phyloP scores from a whole-genome alignment of 2,888 invertebrate species.

The Cataglyphis rosenhaueri region DNA sequence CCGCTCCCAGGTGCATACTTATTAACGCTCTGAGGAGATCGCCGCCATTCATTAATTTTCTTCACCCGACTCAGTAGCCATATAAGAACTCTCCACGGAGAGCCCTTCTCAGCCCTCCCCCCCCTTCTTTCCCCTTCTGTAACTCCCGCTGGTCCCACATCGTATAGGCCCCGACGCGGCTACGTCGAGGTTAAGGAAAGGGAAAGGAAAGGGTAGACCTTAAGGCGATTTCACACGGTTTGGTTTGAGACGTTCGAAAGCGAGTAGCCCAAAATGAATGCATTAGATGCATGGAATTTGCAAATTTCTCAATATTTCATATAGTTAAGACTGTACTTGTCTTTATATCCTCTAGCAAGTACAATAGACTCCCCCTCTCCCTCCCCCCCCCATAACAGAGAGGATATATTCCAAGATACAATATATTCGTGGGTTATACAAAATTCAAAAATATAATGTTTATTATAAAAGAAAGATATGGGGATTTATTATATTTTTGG shows the following conservation, averaged over 20 bases:
- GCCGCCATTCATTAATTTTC: constrained; percentile 80
- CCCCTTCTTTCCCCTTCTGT: background rate
- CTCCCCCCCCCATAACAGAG: background rate
- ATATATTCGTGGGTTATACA: too few relatives aligned
- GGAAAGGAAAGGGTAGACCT: constrained; percentile 65
- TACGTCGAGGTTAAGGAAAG: constrained; percentile 66
- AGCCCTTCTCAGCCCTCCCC: background rate
- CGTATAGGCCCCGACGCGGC: constrained; percentile 68
- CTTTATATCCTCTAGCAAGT: background rate
- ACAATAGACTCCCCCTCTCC: background rate
- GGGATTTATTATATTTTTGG: background rate
- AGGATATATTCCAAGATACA: background rate
- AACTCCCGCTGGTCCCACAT: constrained; percentile 59
- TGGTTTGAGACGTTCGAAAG: background rate
- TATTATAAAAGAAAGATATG: background rate
- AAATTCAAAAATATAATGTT: too few relatives aligned
- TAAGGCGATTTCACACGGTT: constrained; percentile 47
- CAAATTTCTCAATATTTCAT: background rate
- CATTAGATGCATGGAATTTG: background rate
- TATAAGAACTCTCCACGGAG: constrained; percentile 40
- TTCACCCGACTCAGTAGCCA: constrained; percentile 74
- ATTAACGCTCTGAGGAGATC: constrained; percentile 71
- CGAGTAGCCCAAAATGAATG: background rate
- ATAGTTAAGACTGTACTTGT: background rate
- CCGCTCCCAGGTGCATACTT: constrained; percentile 60